Percentiles rank a stretch among this genome's conserved stretches.
These are phyloP conservation scores for Caenorhabditis plicata DNA, from an alignment of 2,888 invertebrate genomes.

Conservation along the genomic window DNA sequence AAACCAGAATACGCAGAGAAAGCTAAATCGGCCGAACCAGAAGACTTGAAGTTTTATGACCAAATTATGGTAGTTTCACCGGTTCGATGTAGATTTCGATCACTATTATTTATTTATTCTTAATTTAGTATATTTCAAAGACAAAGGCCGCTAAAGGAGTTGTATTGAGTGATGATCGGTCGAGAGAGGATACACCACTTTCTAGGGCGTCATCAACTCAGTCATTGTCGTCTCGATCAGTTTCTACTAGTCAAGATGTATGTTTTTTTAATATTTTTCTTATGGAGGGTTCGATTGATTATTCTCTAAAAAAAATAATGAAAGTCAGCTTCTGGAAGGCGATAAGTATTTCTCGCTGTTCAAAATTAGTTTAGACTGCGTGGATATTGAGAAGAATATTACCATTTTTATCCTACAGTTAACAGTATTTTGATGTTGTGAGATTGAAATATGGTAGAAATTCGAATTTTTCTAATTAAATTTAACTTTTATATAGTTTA, in stretches of 20 bases:
- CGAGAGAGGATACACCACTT: conserved; percentile 28
- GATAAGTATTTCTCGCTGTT: no score
- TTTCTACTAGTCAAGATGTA: conserved; percentile 1
- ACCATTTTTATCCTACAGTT: no score
- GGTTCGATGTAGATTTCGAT: conserved; percentile 16
- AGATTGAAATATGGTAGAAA: no score
- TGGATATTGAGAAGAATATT: no score
- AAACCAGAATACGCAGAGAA: conserved; percentile 51
- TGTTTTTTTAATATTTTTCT: no score
- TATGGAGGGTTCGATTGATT: no score
- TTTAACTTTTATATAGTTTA: no score
- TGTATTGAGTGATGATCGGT: conserved; percentile 40
- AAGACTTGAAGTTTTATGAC: conserved; percentile 64
- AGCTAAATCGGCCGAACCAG: conserved; percentile 51
- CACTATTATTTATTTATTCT: not conserved
- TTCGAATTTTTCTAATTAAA: no score
- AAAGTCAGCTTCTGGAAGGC: no score
- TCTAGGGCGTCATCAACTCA: conserved; percentile 57
- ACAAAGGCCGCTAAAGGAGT: conserved; percentile 49
- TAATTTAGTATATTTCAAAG: conserved; percentile 39
- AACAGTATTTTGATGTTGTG: no score
- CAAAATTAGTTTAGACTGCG: no score
- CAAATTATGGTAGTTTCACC: conserved; percentile 57
- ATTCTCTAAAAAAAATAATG: no score
- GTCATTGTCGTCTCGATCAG: conserved; percentile 43